Evolutionary conservation across 2,113 vertebrate genomes (phyloP).

Genomic region (Microtus ochrogaster): DNA sequence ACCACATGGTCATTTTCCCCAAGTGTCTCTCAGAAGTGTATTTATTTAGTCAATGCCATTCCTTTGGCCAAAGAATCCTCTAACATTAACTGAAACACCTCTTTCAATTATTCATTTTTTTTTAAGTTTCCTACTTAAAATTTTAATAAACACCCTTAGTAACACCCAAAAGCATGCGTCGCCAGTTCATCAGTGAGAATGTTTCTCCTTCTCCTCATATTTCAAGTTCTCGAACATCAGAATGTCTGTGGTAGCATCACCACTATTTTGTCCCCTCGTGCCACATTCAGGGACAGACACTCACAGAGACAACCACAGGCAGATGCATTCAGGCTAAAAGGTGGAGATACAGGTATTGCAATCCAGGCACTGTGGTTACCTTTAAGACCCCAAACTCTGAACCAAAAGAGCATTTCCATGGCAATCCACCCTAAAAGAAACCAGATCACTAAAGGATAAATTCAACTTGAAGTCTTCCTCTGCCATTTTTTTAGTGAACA

Average conservation of each 20-base stretch:
- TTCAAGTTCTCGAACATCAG: slow-evolving; percentile 59
- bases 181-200: neutral
- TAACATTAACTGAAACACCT: neutral
- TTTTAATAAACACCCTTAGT: slow-evolving; percentile 56
- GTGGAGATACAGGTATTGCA: neutral
- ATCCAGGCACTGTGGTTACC: neutral
- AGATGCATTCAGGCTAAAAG: neutral
- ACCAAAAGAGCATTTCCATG: neutral
- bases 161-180: neutral
- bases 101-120: neutral
- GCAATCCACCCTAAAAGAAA: slow-evolving; percentile 4
- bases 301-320: neutral
- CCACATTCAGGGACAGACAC: slow-evolving; percentile 27
- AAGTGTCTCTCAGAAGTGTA: neutral
- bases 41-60: neutral
- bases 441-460: slow-evolving; percentile 41
- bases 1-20: neutral
- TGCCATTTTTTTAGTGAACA: slow-evolving; percentile 45
- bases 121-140: slow-evolving; percentile 41
- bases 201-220: neutral
- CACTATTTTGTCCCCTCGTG: slow-evolving; percentile 17
- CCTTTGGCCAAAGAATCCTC: slow-evolving; percentile 6
- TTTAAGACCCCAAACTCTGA: neutral
- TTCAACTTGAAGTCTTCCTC: slow-evolving; percentile 62
- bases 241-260: slow-evolving; percentile 33